Evolutionary conservation across 1,140 invertebrate species (phyloP).

Genomic region (Listronotus oregonensis): DNA sequence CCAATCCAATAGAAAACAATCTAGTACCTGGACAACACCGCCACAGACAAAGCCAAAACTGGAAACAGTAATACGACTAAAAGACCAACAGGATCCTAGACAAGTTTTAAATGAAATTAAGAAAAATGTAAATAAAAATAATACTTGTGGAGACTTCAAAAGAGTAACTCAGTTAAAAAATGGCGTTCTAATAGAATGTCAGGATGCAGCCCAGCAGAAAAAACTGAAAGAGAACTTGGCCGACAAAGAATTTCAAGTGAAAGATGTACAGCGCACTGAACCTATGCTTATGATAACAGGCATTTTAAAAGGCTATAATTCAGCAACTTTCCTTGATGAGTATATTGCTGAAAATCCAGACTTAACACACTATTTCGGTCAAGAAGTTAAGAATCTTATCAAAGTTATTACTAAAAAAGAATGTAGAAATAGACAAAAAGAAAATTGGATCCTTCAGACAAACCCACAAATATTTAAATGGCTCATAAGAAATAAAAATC

Average conservation of each 20-base stretch:
- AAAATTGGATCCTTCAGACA: background rate
- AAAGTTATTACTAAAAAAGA: conserved; percentile 1
- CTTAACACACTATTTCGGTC: too few species aligned
- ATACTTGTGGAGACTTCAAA: background rate
- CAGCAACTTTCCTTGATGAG: background rate
- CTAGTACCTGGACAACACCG: too few species aligned
- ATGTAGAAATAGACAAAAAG: background rate
- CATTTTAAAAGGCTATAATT: background rate
- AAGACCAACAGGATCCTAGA: background rate
- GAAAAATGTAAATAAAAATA: background rate
- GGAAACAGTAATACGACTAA: too few species aligned
- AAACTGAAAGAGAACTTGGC: too few species aligned
- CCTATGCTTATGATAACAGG: conserved; percentile 2
- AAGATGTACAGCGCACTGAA: background rate
- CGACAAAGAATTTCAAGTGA: too few species aligned
- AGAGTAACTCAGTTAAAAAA: background rate
- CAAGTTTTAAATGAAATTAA: conserved; percentile 1
- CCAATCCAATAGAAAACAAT: too few species aligned
- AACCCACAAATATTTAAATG: background rate
- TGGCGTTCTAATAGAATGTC: background rate
- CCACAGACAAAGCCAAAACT: too few species aligned
- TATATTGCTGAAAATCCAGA: too few species aligned
- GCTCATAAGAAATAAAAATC: background rate
- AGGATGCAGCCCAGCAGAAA: too few species aligned
- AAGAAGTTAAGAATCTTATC: background rate